A percentile compares a stretch with the other conserved stretches of the same genome.
These are phyloP conservation scores for Karalla daura DNA, from an alignment of 2,797 vertebrate species.

Conservation along the genomic window DNA sequence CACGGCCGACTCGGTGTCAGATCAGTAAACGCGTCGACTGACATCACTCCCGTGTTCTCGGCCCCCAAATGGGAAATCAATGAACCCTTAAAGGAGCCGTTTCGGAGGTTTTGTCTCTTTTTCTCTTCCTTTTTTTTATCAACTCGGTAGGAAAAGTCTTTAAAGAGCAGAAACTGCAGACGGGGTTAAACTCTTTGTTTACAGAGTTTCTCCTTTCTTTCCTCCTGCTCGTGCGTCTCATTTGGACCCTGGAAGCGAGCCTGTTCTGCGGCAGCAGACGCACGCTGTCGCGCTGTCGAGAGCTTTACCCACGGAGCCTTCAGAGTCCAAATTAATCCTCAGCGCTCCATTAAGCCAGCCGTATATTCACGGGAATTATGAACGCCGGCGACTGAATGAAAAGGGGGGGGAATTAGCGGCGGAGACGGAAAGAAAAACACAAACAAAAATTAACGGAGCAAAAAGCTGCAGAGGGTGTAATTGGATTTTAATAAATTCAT, in stretches of 20 bases:
- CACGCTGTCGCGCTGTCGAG: conserved; percentile 32
- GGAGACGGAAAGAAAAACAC: conserved; percentile 35
- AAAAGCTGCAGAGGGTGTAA: conserved; percentile 58
- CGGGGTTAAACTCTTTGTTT: conserved; percentile 32
- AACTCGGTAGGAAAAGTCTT: conserved; percentile 36
- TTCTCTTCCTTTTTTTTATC: conserved; percentile 37
- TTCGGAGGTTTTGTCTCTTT: conserved; percentile 1
- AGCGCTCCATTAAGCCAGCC: conserved; percentile 61
- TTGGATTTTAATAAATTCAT: conserved; percentile 64
- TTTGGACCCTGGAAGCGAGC: conserved; percentile 61
- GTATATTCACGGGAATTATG: conserved; percentile 67
- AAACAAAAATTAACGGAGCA: conserved; percentile 61
- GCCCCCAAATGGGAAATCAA: not conserved
- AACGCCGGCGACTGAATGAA: conserved; percentile 44
- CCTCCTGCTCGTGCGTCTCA: conserved; percentile 30
- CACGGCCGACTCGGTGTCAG: no score
- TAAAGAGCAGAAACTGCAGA: conserved; percentile 40
- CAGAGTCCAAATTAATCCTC: conserved; percentile 64
- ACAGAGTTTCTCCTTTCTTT: conserved; percentile 29
- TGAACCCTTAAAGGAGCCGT: not conserved
- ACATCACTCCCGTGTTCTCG: no score
- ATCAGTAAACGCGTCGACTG: no score
- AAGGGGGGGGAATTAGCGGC: conserved; percentile 42
- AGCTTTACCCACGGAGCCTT: conserved; percentile 65
- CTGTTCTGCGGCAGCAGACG: conserved; percentile 45